phyloP scores from a whole-genome alignment of 2,113 vertebrate species.

The Piprites chloris region DNA sequence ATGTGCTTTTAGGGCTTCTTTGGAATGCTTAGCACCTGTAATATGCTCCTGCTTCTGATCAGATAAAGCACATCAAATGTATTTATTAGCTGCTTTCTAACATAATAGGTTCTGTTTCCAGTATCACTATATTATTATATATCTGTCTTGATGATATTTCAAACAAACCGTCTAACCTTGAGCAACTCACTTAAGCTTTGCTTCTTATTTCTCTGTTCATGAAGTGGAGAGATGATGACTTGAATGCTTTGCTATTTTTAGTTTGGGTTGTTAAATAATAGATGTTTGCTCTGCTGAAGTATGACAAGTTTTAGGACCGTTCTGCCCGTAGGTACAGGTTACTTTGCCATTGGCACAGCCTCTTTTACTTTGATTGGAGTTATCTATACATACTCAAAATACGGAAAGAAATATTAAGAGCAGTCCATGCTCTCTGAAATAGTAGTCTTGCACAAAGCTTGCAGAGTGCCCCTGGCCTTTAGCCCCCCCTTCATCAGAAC shows the following conservation, averaged over 20 bases:
- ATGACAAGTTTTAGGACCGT: neutral
- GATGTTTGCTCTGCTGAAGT: constrained; percentile 34
- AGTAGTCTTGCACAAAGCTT: neutral
- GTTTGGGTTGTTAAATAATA: constrained; percentile 37
- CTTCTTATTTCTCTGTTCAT: neutral
- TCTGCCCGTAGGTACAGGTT: neutral
- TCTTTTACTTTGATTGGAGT: neutral
- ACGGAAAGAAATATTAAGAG: neutral
- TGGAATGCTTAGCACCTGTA: neutral
- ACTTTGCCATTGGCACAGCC: neutral
- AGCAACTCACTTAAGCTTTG: constrained; percentile 11
- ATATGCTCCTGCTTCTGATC: neutral
- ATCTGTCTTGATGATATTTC: neutral
- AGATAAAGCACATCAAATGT: neutral
- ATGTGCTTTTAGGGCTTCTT: neutral
- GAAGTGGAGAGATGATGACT: neutral
- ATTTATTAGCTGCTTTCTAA: neutral
- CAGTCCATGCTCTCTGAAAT: neutral
- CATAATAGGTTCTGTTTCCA: neutral
- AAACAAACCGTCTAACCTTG: neutral
- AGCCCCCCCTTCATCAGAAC: neutral
- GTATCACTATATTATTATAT: neutral
- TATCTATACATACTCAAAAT: neutral
- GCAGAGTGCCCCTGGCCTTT: neutral
- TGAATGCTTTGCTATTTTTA: constrained; percentile 34